phyloP scores from a whole-genome alignment of 2,888 invertebrate genomes.

The Artemia sp. region DNA sequence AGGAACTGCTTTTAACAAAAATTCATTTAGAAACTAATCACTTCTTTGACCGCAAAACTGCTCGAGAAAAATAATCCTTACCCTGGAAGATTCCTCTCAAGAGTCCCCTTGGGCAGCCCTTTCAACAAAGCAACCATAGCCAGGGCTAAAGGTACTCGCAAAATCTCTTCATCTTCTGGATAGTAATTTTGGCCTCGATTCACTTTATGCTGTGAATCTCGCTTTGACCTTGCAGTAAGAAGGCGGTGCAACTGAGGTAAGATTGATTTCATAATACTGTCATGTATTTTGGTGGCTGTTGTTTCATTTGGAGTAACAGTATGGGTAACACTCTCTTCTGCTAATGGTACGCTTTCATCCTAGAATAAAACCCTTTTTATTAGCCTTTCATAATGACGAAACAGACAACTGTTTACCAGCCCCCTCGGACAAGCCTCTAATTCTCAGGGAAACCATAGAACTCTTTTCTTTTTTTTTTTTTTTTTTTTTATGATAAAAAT shows the following conservation, averaged over 20 bases:
- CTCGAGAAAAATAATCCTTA: conserved; percentile 31
- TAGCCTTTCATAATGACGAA: conserved; percentile 1
- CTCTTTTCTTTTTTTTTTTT: too few species aligned
- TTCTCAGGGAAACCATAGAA: too few species aligned
- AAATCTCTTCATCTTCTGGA: conserved; percentile 52
- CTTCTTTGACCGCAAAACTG: too few species aligned
- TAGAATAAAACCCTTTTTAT: background rate
- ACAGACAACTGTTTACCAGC: background rate
- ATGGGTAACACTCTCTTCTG: conserved; percentile 30
- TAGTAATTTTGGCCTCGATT: conserved; percentile 24
- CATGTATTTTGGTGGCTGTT: conserved; percentile 56
- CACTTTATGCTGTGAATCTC: conserved; percentile 48
- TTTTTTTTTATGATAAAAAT: too few species aligned
- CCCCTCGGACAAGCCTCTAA: background rate
- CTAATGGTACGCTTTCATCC: conserved; percentile 29
- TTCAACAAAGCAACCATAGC: conserved; percentile 81
- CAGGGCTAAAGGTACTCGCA: conserved; percentile 75
- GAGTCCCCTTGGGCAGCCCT: conserved; percentile 54
- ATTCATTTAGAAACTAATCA: too few species aligned
- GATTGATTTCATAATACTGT: conserved; percentile 48
- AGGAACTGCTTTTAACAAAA: too few species aligned
- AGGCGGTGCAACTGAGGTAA: conserved; percentile 62
- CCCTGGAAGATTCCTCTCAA: conserved; percentile 64
- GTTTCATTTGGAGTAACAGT: conserved; percentile 37
- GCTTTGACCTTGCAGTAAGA: conserved; percentile 44